Base-by-base conservation (phyloP, 2,888 invertebrate species). In the Epirrita christyi region DNA sequence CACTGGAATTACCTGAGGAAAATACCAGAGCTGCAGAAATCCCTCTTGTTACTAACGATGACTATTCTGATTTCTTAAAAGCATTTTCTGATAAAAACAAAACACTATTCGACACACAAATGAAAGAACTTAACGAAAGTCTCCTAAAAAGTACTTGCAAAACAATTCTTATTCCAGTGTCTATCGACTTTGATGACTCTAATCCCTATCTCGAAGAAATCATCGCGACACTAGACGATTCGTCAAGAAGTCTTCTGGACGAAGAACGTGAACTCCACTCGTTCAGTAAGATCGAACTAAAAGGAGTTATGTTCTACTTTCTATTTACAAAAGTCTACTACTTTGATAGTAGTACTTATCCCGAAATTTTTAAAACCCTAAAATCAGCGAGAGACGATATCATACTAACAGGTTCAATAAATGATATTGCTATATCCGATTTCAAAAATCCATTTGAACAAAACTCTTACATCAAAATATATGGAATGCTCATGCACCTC, bases 401-500 rank as follows among this genome's bases (percentile, higher is more conserved):
- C 61, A 8, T n/a, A n/a, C n/a, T n/a, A n/a, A n/a, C n/a, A n/a
- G n/a, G n/a, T n/a, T n/a, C n/a, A n/a, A n/a, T n/a, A n/a, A n/a
- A n/a, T 66, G 15, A 41, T n/a, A n/a, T n/a, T n/a, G n/a, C n/a
- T n/a, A n/a, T n/a, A n/a, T n/a, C n/a, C n/a, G n/a, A n/a, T n/a
- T n/a, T n/a, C n/a, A n/a, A n/a, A n/a, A n/a, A n/a, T n/a, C n/a
- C n/a, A n/a, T n/a, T n/a, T n/a, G n/a, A 55, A 0, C 45, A 59
- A 63, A 27, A 43, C 2, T 55, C 61, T 0, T 67, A 55, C 28
- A 49, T 38, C 0, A 71, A 71, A 64, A 63, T 71, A 0, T 70
- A 71, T 34, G 65, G 61, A 44, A 72, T 72, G 5, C 10, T 71
- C 0, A 1, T 21, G 0, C 64, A 57, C 29, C n/a, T 71, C n/a